A percentile compares a stretch with the other conserved stretches of the same genome.
phyloP scores from a whole-genome alignment of 2,888 invertebrate genomes.

The Incurvaria masculella region DNA sequence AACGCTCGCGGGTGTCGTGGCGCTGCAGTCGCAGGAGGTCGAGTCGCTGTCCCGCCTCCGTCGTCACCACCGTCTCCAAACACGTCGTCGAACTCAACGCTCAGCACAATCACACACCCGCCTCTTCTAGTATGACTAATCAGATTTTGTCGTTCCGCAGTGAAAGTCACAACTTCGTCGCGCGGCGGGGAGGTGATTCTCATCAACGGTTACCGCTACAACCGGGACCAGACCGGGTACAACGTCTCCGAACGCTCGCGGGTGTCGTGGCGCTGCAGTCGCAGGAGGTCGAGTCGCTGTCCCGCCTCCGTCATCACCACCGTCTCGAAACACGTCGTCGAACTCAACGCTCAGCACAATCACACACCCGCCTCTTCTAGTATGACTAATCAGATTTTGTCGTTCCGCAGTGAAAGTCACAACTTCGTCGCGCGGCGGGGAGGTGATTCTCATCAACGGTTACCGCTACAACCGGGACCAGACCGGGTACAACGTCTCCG shows the following conservation, averaged over 20 bases:
- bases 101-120: not conserved
- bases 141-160: too few species aligned
- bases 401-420: slow-evolving; percentile 10
- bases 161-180: slow-evolving; percentile 19
- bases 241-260: slow-evolving; percentile 1
- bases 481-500: too few species aligned
- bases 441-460: slow-evolving; percentile 21
- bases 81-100: not conserved
- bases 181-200: slow-evolving; percentile 26
- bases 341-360: not conserved
- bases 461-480: slow-evolving; percentile 23
- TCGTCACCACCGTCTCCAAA: not conserved
- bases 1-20: slow-evolving; percentile 18
- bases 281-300: not conserved
- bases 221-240: too few species aligned
- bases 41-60: not conserved
- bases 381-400: too few species aligned
- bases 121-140: too few species aligned
- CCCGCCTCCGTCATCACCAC: not conserved
- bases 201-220: slow-evolving; percentile 21
- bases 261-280: slow-evolving; percentile 24
- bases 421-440: slow-evolving; percentile 25
- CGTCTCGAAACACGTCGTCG: not conserved
- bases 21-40: slow-evolving; percentile 19
- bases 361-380: not conserved